A percentile compares a stretch with the other conserved stretches of the same genome.
Evolutionary conservation across 1,140 invertebrate species (phyloP).

Genomic region (Meteorus sp.): DNA sequence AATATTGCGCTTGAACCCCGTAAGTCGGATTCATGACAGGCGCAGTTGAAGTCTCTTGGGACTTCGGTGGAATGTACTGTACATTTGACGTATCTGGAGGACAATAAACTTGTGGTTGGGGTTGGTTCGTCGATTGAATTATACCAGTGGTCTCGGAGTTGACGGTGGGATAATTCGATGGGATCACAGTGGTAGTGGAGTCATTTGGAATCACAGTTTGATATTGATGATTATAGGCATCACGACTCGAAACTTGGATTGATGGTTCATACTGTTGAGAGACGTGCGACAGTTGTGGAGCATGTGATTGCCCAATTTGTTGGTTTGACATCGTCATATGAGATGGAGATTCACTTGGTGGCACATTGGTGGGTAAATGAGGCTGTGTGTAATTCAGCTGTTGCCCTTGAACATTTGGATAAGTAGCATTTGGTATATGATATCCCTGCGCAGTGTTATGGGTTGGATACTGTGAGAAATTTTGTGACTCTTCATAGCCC

Average conservation of each 20-base stretch:
- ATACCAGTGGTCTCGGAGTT: neutral
- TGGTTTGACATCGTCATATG: neutral
- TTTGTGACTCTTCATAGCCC: constrained; percentile 7
- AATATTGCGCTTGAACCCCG: constrained; percentile 1
- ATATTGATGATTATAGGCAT: neutral
- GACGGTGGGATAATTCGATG: neutral
- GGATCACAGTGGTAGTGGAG: neutral
- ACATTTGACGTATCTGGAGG: neutral
- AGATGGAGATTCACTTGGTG: constrained; percentile 2
- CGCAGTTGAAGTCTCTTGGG: neutral
- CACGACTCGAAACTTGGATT: neutral
- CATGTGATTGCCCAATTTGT: neutral
- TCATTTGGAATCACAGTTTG: neutral
- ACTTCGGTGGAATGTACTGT: neutral
- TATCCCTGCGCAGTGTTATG: constrained; percentile 11
- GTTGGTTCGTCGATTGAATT: neutral
- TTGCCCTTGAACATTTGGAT: constrained; percentile 3
- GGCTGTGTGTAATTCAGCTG: neutral
- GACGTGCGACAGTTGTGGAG: neutral
- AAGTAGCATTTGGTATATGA: constrained; percentile 1
- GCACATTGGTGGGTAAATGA: constrained; percentile 13
- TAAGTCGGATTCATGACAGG: neutral
- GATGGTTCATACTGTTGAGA: no score
- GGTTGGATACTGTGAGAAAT: constrained; percentile 8
- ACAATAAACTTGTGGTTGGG: neutral